Percentiles rank a stretch among this genome's conserved stretches.
These are phyloP conservation scores for Brachionus plicatilis DNA, from an alignment of 1,140 invertebrate genomes.

Conservation along the genomic window DNA sequence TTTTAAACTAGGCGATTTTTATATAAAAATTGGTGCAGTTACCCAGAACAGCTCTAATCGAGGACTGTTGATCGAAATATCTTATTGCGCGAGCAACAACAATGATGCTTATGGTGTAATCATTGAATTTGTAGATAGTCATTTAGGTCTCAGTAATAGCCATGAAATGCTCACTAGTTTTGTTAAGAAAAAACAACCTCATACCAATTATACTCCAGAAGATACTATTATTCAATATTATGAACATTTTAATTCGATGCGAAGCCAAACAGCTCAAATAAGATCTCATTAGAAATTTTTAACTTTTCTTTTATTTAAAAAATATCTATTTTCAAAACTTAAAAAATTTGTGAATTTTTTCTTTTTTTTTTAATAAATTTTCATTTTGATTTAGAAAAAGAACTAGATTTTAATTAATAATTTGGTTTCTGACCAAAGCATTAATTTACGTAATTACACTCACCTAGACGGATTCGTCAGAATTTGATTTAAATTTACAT, in stretches of 20 bases:
- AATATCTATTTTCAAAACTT: too few relatives aligned
- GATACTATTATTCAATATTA: conserved; percentile 39
- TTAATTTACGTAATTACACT: too few relatives aligned
- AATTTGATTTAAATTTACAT: too few relatives aligned
- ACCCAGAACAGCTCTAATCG: conserved; percentile 35
- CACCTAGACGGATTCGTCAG: too few relatives aligned
- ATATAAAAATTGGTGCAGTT: conserved; percentile 37
- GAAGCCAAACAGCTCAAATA: conserved; percentile 27
- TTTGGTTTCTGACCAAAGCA: too few relatives aligned
- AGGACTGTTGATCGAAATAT: conserved; percentile 19
- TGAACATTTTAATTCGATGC: conserved; percentile 26
- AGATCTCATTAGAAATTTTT: neutral
- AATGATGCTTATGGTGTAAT: conserved; percentile 37
- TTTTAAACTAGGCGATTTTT: conserved; percentile 35
- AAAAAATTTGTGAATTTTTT: too few relatives aligned
- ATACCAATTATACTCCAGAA: conserved; percentile 15
- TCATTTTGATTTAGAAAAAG: too few relatives aligned
- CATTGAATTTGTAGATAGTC: conserved; percentile 26
- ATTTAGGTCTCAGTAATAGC: conserved; percentile 7
- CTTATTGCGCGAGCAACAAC: conserved; percentile 30
- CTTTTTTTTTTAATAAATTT: too few relatives aligned
- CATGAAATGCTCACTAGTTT: conserved; percentile 34
- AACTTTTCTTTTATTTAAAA: neutral
- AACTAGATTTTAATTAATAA: too few relatives aligned
- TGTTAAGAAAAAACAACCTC: neutral